Evolutionary conservation across 2,113 vertebrate genomes (phyloP).

Genomic region (Anhinga anhinga): DNA sequence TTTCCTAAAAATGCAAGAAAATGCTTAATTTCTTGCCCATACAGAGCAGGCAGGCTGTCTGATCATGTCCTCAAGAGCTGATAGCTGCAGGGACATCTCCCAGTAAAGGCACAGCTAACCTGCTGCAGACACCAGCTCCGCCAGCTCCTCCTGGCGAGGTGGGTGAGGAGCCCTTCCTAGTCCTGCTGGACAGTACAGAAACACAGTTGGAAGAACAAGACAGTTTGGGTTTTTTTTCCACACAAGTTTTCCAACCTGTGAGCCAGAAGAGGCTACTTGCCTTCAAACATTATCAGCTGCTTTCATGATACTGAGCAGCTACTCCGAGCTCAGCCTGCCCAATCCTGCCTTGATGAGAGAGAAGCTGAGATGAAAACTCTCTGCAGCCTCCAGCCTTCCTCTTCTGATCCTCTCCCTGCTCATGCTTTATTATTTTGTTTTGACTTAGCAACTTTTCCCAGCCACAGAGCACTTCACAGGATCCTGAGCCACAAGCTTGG

Average conservation of each 20-base stretch:
- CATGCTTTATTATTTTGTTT: background rate
- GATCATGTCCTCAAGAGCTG: background rate
- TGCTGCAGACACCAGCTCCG: background rate
- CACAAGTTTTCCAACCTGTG: background rate
- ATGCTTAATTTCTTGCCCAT: background rate
- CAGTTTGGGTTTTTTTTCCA: background rate
- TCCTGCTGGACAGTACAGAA: rapidly evolving
- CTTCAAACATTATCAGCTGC: background rate
- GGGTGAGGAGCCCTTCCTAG: background rate
- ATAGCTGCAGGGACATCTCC: background rate
- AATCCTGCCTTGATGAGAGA: background rate
- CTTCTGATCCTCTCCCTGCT: background rate
- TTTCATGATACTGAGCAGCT: background rate
- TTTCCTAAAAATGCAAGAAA: background rate
- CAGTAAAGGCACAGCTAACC: background rate
- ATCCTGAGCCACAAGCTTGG: background rate
- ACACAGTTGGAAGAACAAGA: background rate
- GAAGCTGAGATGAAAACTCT: background rate
- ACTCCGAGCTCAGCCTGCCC: background rate
- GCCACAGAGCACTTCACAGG: background rate
- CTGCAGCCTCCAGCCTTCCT: background rate
- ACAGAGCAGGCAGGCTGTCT: background rate
- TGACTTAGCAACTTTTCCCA: background rate
- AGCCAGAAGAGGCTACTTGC: background rate
- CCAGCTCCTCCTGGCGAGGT: background rate